Evolutionary conservation across 2,888 invertebrate genomes (phyloP), one percentile per base, ranked within the genome.

Genomic region (Tetheella fluctuosa): DNA sequence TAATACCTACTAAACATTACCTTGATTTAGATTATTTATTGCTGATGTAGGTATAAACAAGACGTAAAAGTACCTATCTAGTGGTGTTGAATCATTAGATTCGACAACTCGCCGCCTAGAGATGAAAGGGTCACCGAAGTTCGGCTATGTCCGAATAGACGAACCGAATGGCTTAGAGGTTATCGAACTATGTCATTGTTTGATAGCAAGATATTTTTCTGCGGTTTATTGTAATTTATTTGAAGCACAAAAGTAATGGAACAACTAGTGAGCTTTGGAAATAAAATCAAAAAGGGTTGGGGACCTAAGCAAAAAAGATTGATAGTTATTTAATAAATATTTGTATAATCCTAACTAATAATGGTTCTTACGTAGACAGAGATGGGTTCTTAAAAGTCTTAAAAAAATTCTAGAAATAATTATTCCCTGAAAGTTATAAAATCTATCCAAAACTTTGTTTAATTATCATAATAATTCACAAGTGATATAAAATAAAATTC

Each of bases 111-210:
- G 55, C 42, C 25, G 48, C 77, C 75, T 74, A 66, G 69, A 81
- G 83, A 88, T 88, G 82, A 88, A 88, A 88, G 83, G 80, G 79
- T 80, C 78, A 78, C 85, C 85, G 85, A 79, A 76, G 75, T 76
- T 76, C 79, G 73, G 65, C 74, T 72, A 68, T 74, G 74, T 73
- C 72, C 73, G 69, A 62, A 57, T 63, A 69, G 68, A 69, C 69
- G 71, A 76, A 64, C 61, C 52, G 56, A 73, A 76, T 75, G 67
- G 20, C 34, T 62, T 65, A 66, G 70, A 81, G 85, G 86, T 84
- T 83, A 83, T 83, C 79, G 83, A 83, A 84, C 81, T 68, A 75
- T 66, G 73, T 68, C 65, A 73, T 77, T 81, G 73, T 81, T 77
- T 68, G 70, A 77, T 74, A 76, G 68, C 63, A 52, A 58, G 60